Percentiles rank a stretch among this genome's conserved stretches.
These are phyloP conservation scores for Aurelia sp. DNA, from an alignment of 30 jellyfish, hydroid and myxozoan species.

Conservation along the genomic window DNA sequence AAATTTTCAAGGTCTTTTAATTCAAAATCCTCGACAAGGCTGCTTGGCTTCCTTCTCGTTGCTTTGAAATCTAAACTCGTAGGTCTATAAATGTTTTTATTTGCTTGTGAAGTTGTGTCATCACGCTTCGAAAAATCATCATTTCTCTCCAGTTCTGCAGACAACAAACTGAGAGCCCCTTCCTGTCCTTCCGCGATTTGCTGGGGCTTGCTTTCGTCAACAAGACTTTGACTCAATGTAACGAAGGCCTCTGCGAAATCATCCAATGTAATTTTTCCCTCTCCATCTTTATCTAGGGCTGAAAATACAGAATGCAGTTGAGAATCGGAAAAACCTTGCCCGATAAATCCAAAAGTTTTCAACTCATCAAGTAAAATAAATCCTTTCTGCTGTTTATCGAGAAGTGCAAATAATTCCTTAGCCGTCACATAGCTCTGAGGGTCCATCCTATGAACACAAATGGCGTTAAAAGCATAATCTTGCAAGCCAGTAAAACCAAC, in stretches of 20 bases:
- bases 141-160: constrained; percentile 8
- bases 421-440: constrained; percentile 52
- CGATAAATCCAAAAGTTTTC: background rate
- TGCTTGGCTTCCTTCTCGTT: no score
- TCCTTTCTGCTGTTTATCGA: constrained; percentile 57
- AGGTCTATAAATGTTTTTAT: background rate
- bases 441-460: constrained; percentile 21
- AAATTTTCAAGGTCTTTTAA: no score
- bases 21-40: no score
- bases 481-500: no score
- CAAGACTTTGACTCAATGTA: background rate
- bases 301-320: constrained; percentile 66
- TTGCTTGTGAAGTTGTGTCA: background rate
- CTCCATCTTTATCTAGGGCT: constrained; percentile 62
- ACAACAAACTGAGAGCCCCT: constrained; percentile 14
- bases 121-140: background rate
- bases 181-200: no score
- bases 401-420: constrained; percentile 33
- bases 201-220: background rate
- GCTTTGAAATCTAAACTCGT: no score
- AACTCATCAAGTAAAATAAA: constrained; percentile 49
- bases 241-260: constrained; percentile 73
- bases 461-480: no score
- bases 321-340: constrained; percentile 41
- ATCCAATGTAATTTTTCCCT: constrained; percentile 59